A percentile compares a stretch with the other conserved stretches of the same genome.
phyloP scores from a whole-genome alignment of 2,888 invertebrate species.

The Exephanes ischioxanthus region DNA sequence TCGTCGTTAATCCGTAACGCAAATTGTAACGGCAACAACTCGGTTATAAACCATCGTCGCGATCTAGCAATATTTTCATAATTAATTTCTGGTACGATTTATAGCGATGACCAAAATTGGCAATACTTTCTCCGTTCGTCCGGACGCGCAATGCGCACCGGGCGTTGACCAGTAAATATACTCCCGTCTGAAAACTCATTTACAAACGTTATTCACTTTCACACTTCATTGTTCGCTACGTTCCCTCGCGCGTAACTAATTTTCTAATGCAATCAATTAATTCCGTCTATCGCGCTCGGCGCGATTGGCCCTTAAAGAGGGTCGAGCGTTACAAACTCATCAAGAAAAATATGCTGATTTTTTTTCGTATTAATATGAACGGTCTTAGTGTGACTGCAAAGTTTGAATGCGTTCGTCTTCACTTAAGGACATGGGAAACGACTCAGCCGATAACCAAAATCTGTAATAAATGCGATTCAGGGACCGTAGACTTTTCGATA shows the following conservation, averaged over 20 bases:
- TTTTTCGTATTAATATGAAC: no score
- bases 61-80: not conserved
- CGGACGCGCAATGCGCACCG: not conserved
- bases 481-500: no score
- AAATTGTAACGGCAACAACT: no score
- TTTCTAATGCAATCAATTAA: not conserved
- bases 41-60: no score
- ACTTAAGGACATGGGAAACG: no score
- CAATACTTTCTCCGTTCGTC: conserved; percentile 15
- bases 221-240: not conserved
- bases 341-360: no score
- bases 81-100: conserved; percentile 12
- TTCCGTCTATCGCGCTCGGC: not conserved
- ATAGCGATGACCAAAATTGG: not conserved
- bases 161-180: not conserved
- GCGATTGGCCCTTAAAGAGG: no score
- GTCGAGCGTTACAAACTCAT: no score
- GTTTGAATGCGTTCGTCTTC: no score
- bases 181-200: not conserved
- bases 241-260: not conserved
- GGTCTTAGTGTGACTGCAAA: no score
- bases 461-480: no score
- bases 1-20: not conserved
- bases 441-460: no score
- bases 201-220: not conserved